Evolutionary conservation across 2,113 vertebrate species (phyloP).

Genomic region (Phyllostomus hastatus): DNA sequence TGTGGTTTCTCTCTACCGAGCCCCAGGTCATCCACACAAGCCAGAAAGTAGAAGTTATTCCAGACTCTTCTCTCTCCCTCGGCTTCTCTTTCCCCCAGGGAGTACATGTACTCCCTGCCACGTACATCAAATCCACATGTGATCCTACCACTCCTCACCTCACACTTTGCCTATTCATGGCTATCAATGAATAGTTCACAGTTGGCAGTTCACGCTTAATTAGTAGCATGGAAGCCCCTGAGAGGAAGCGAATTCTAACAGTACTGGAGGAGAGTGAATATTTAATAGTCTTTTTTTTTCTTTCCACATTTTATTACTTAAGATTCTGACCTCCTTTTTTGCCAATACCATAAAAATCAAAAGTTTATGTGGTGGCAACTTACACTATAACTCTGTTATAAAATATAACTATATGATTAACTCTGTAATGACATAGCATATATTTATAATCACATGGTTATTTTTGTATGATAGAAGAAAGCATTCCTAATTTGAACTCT

Average conservation of each 20-base stretch:
- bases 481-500: constrained; percentile 44
- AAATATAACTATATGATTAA: neutral
- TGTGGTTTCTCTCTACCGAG: neutral
- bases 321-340: neutral
- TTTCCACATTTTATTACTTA: neutral
- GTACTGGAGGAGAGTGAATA: neutral
- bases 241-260: neutral
- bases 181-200: neutral
- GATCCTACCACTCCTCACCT: neutral
- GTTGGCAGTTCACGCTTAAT: neutral
- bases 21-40: neutral
- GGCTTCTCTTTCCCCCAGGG: neutral
- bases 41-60: neutral
- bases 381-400: neutral
- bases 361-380: neutral
- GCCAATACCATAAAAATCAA: neutral
- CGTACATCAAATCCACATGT: neutral
- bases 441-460: neutral
- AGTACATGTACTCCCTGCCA: neutral
- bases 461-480: constrained; percentile 1
- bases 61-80: neutral
- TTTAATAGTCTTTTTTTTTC: neutral
- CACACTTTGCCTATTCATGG: neutral
- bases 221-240: neutral
- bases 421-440: neutral